These are phyloP conservation scores for Zoanthus gigantus DNA, from an alignment of 92 coral and sea anemone genomes.

Conservation along the genomic window DNA sequence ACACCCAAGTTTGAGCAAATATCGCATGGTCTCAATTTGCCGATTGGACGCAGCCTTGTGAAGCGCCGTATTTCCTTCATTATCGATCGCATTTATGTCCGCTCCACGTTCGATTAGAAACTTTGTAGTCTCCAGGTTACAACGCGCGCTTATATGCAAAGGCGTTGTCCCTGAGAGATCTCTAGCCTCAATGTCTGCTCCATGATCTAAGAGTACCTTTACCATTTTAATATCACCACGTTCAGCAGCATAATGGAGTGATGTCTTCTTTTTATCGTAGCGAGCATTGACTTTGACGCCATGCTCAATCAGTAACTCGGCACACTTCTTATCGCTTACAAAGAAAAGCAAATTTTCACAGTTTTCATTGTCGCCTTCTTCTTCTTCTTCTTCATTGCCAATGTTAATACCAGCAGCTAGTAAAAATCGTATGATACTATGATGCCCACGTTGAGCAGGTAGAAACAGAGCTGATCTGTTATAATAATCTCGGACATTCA, in stretches of 20 bases:
- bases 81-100: slow-evolving; percentile 27
- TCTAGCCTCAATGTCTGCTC: slow-evolving; percentile 41
- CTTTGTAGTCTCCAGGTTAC: slow-evolving; percentile 30
- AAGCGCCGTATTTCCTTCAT: slow-evolving; percentile 24
- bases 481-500: slow-evolving; percentile 28
- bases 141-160: slow-evolving; percentile 33
- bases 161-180: slow-evolving; percentile 38
- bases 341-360: slow-evolving; percentile 33
- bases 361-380: slow-evolving; percentile 17
- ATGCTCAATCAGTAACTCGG: slow-evolving; percentile 28
- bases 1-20: slow-evolving; percentile 37
- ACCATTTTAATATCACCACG: slow-evolving; percentile 46
- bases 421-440: slow-evolving; percentile 21
- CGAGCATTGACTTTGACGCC: slow-evolving; percentile 30
- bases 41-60: slow-evolving; percentile 39
- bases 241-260: slow-evolving; percentile 43
- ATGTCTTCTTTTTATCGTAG: slow-evolving; percentile 33
- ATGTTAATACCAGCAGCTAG: slow-evolving; percentile 15
- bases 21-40: slow-evolving; percentile 37
- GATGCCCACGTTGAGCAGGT: slow-evolving; percentile 39
- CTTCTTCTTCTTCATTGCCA: neutral
- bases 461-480: slow-evolving; percentile 36
- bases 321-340: slow-evolving; percentile 37
- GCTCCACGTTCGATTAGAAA: slow-evolving; percentile 34
- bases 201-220: slow-evolving; percentile 30